phyloP scores from a whole-genome alignment of 2,888 invertebrate genomes.

The Tipula vernalis region DNA sequence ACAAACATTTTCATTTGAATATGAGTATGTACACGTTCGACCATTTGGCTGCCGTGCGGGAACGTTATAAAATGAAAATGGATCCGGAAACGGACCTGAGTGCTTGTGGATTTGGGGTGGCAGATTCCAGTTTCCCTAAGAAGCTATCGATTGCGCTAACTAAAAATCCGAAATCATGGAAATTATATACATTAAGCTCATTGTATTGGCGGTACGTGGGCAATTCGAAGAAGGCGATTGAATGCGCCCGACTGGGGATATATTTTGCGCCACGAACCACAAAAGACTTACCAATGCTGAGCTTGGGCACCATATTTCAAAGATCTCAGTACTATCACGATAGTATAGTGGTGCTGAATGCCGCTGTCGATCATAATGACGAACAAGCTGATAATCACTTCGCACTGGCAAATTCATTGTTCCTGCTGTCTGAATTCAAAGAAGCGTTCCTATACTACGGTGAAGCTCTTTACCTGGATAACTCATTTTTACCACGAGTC shows the following conservation, averaged over 20 bases:
- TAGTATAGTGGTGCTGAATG: slow-evolving; percentile 26
- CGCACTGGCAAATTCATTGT: slow-evolving; percentile 27
- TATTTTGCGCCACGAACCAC: slow-evolving; percentile 27
- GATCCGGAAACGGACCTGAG: slow-evolving; percentile 25
- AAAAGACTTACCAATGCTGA: slow-evolving; percentile 29
- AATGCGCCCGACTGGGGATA: slow-evolving; percentile 29
- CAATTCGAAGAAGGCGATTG: slow-evolving; percentile 28
- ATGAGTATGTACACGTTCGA: slow-evolving; percentile 11
- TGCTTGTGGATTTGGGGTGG: slow-evolving; percentile 21
- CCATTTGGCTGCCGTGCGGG: slow-evolving; percentile 17
- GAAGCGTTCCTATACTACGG: slow-evolving; percentile 28
- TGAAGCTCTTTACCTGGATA: slow-evolving; percentile 28
- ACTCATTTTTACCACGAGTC: slow-evolving; percentile 16
- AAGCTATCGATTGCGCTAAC: slow-evolving; percentile 22
- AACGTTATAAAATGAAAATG: slow-evolving; percentile 23
- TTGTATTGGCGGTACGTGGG: slow-evolving; percentile 33
- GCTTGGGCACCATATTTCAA: slow-evolving; percentile 31
- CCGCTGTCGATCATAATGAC: slow-evolving; percentile 30
- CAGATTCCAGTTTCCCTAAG: slow-evolving; percentile 15
- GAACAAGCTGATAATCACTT: slow-evolving; percentile 30
- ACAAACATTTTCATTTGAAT: background rate
- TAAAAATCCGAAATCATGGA: slow-evolving; percentile 29
- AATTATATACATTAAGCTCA: slow-evolving; percentile 29
- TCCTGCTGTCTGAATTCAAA: slow-evolving; percentile 31
- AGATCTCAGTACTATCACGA: slow-evolving; percentile 27